Base-by-base conservation (phyloP, 2,797 vertebrate genomes). In the Liparis tanakae region DNA sequence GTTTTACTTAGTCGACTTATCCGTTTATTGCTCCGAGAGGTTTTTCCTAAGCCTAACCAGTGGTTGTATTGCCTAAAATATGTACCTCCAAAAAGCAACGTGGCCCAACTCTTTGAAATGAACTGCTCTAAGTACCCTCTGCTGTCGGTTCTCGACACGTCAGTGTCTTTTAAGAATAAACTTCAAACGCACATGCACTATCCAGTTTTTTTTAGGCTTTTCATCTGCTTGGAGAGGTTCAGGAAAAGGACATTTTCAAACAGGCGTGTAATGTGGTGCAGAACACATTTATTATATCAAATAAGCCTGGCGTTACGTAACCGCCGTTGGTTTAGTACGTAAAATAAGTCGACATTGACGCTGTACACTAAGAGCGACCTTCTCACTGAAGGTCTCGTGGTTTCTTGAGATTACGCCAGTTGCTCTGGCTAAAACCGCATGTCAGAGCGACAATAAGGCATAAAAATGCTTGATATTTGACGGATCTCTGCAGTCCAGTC, bases 401-500 rank as follows among this genome's bases (percentile, higher is more conserved):
- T 22, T 25, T 25, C 10, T 53, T 30, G 25, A 30, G 2, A 30
- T 30, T 30, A 30, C 25, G 25, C 25, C 25, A 30, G 25, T 30
- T 30, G 25, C 25, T 30, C 25, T 30, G 25, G 25, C 25, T 30
- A 51, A 54, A 44, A 37, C 48, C 20, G 3, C 6, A 15, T 3
- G n/a, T 39, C 41, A 62, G 13, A 64, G 13, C 53, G 55, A 22
- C 44, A n/a, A 20, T 17, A 33, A 34, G 6, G 5, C 20, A 46
- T 20, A 33, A 46, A 48, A 61, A 33, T 39, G 10, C 39, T 53
- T n/a, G 1, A 6, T 48, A 22, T 51, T 9, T 72, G 61, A 77
- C 64, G 39, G 14, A 60, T 77, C 41, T 76, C 25, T 36, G 59
- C 68, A 50, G 63, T 70, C 70, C 84, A 46, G 48, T 46, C 0